Evolutionary conservation across 2,888 invertebrate species (phyloP), one percentile per base, ranked within the genome.

Genomic region (Euspilapteryx auroguttella): DNA sequence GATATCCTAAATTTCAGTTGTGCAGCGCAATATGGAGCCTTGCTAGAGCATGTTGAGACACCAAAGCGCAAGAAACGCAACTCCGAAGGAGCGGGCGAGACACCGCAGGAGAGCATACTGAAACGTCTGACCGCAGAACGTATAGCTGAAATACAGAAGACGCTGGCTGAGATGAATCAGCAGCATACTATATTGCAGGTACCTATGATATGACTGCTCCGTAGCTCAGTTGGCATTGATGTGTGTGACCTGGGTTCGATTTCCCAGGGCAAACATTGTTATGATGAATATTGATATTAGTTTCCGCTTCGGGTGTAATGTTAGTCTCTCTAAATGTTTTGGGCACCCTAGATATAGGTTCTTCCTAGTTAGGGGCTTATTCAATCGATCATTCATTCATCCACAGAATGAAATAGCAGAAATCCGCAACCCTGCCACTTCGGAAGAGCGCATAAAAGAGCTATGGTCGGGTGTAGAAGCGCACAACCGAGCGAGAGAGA

Each of bases 1-100:
- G n/a, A n/a, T 30, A 13, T 20, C 10, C 2, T 6, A 11, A 1
- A 11, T 41, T 39, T 0, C 37, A 71, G 73, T 25, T 95, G 95
- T 65, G 94, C 94, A 0, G 83, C 89, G 0, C 95, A 95, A 47
- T 96, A 94, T 59, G 86, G 87, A 9, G 82, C 83, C 12, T 55
- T 94, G 5, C 56, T 94, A 11, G 91, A 90, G 46, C 85, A 87
- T 55, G 85, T 87, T 8, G 93, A 89, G 53, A 87, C 85, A 5
- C 91, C 92, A 0, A 94, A 89, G 66, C 79, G 91, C 1, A 93
- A 91, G 47, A 94, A 89, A 52, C 78, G 85, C 12, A 82, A 78
- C 41, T 81, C 81, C 0, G 81, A 81, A 30, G 80, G 64, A 20
- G 69, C 56, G 0, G 80, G 69, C 15, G 75, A 77, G 29, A 88